A percentile compares a stretch with the other conserved stretches of the same genome.
phyloP scores from a whole-genome alignment of 1,140 invertebrate genomes.

The Pantala flavescens region DNA sequence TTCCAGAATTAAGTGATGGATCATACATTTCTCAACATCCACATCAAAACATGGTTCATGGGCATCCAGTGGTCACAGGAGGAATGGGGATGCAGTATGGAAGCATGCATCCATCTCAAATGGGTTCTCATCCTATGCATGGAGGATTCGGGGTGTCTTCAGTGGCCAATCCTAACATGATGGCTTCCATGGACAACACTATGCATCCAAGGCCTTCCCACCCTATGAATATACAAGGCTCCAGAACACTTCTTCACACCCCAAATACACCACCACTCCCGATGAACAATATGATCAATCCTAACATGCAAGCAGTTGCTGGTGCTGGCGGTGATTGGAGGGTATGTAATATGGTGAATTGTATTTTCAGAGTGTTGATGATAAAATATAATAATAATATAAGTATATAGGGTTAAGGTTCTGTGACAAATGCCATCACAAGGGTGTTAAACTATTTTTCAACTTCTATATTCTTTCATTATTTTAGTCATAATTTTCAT shows the following conservation, averaged over 20 bases:
- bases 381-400: too few species aligned
- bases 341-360: background rate
- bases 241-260: background rate
- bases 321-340: background rate
- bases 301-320: background rate
- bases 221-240: background rate
- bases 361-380: too few species aligned
- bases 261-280: background rate
- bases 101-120: background rate
- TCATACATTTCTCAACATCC: background rate
- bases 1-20: background rate
- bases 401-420: too few species aligned
- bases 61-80: background rate
- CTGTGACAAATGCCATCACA: too few species aligned
- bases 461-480: too few species aligned
- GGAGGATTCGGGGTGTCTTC: background rate
- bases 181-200: background rate
- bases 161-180: background rate
- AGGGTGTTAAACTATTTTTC: too few species aligned
- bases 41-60: background rate
- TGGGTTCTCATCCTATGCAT: background rate
- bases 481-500: too few species aligned
- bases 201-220: background rate
- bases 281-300: background rate
- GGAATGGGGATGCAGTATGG: background rate